Percentiles rank a stretch among this genome's conserved stretches.
phyloP scores from a whole-genome alignment of 2,797 vertebrate genomes.

The Apogon hyalosoma region DNA sequence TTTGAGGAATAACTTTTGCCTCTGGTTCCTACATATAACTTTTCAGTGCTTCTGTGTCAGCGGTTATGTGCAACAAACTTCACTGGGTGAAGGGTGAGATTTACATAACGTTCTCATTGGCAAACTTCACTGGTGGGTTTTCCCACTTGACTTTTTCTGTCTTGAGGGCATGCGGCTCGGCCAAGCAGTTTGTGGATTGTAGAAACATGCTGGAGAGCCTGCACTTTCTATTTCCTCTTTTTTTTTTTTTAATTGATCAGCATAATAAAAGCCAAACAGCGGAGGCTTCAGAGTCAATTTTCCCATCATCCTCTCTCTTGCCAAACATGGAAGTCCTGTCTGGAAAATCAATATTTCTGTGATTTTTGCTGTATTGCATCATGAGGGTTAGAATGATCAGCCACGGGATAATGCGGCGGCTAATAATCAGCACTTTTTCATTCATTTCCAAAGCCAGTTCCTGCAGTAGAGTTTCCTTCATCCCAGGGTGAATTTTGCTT shows the following conservation, averaged over 20 bases:
- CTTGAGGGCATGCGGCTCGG: not conserved
- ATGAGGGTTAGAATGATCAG: conserved; percentile 3
- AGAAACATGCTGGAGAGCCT: not conserved
- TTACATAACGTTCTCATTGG: not conserved
- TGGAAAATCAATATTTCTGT: conserved; percentile 14
- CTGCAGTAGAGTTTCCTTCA: conserved; percentile 13
- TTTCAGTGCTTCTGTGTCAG: not conserved
- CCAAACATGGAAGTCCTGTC: not conserved
- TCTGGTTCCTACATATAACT: not conserved
- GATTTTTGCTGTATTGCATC: conserved; percentile 6
- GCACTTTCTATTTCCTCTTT: not conserved
- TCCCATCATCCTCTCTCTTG: conserved; percentile 2
- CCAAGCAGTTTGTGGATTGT: not conserved
- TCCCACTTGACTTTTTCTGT: not conserved
- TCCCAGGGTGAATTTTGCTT: conserved; percentile 5
- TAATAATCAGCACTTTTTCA: conserved; percentile 11
- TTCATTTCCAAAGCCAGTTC: conserved; percentile 1
- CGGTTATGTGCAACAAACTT: not conserved
- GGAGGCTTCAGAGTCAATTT: not conserved
- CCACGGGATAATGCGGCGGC: not conserved
- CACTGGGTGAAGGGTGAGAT: not conserved
- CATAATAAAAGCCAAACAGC: not conserved
- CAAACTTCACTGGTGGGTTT: not conserved
- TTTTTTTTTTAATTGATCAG: not conserved
- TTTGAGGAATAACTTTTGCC: too few relatives aligned